Percentiles rank a stretch among this genome's conserved stretches.
These are phyloP conservation scores for Ochotona princeps DNA, from an alignment of 2,113 vertebrate genomes.

Conservation along the genomic window DNA sequence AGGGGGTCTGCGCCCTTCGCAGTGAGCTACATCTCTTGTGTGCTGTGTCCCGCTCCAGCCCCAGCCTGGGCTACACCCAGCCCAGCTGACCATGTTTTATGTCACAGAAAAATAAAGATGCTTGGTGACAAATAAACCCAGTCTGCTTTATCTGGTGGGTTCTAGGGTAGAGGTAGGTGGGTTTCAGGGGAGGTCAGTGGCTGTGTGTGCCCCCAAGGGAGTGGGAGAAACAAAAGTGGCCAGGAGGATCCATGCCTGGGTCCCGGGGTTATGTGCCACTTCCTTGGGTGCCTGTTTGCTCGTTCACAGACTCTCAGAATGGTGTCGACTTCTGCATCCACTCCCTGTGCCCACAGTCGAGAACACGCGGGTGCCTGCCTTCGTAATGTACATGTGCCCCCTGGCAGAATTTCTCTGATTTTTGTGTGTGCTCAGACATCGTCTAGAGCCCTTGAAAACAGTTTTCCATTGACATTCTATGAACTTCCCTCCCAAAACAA, in stretches of 20 bases:
- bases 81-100: constrained; percentile 71
- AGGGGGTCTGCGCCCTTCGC: constrained; percentile 34
- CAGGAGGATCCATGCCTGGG: neutral
- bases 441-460: constrained; percentile 23
- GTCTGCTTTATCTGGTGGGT: constrained; percentile 47
- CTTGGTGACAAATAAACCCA: constrained; percentile 71
- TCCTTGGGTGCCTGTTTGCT: neutral
- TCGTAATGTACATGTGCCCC: neutral
- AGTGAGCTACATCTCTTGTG: constrained; percentile 64
- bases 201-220: constrained; percentile 76
- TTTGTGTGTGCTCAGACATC: neutral
- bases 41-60: constrained; percentile 82
- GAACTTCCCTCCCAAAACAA: neutral
- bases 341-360: neutral
- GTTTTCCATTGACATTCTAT: neutral
- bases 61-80: constrained; percentile 50
- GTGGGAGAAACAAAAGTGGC: neutral
- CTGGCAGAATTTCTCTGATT: constrained; percentile 18
- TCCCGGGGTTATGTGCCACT: neutral
- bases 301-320: neutral
- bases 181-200: constrained; percentile 58
- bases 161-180: constrained; percentile 1
- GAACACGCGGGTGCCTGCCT: neutral
- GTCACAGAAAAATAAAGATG: constrained; percentile 82
- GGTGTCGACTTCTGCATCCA: neutral